Percentiles rank a stretch among this genome's conserved stretches.
phyloP scores from a whole-genome alignment of 1,140 invertebrate genomes.

The Brachionus angularis region DNA sequence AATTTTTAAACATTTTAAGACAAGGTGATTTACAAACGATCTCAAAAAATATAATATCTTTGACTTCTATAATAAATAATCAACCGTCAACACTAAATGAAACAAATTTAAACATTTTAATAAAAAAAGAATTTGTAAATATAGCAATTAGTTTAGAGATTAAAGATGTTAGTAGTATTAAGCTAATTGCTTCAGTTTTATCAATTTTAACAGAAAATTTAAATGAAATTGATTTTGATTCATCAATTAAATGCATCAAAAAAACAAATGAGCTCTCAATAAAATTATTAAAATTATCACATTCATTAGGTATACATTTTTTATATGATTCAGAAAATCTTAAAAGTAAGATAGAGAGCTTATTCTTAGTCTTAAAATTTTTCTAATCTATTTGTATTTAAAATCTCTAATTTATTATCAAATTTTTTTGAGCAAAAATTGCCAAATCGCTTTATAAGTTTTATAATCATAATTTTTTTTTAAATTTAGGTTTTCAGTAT shows the following conservation, averaged over 20 bases:
- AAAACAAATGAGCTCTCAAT: neutral
- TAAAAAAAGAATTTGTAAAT: neutral
- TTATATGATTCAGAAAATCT: too few relatives aligned
- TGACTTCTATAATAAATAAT: neutral
- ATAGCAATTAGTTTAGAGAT: neutral
- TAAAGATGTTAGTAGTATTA: slow-evolving; percentile 12
- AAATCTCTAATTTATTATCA: too few relatives aligned
- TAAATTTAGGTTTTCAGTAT: neutral
- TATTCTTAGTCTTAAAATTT: too few relatives aligned
- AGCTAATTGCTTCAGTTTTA: slow-evolving; percentile 10
- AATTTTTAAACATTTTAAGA: neutral
- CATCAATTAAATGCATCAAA: neutral
- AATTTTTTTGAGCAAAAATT: too few relatives aligned
- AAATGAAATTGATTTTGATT: neutral
- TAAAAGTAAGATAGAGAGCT: too few relatives aligned
- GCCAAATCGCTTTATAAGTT: too few relatives aligned
- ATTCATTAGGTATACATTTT: too few relatives aligned
- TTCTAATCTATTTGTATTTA: too few relatives aligned
- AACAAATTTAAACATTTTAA: neutral
- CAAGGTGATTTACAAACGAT: neutral
- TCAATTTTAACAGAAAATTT: slow-evolving; percentile 7
- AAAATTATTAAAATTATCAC: neutral
- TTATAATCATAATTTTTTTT: too few relatives aligned
- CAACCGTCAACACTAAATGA: neutral
- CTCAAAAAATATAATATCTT: neutral